Evolutionary conservation across 1,140 invertebrate species (phyloP), one percentile per base, ranked within the genome.

Genomic region (Stratiolaelaps scimitus): DNA sequence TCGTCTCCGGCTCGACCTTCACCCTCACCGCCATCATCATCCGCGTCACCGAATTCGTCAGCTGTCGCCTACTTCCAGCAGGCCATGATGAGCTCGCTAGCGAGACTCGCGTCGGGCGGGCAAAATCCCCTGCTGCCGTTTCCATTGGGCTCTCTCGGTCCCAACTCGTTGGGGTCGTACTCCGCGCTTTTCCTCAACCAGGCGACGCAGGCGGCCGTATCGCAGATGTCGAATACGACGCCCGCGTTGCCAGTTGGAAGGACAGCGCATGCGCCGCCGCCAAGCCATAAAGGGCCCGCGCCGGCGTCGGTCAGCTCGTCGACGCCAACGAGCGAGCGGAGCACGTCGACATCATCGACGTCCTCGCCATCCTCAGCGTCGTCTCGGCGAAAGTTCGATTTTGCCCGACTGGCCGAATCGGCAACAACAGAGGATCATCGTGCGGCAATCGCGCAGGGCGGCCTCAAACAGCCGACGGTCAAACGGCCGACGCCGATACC

Each of bases 331-430:
- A 34, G 34, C 34, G 34, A 40, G 10, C 34, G 34, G 5, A 40
- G 34, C 34, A 40, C 34, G 4, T 40, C 23, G 23, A 60, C 53
- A 2, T 29, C 53, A 23, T 60, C 53, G 26, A 29, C 23, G 53
- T 26, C 47, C 4, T 20, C 47, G 47, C 26, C 47, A 15, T 48
- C 47, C 5, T 48, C 47, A 28, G 26, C 53, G 17, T 34, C 26
- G 26, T 60, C 53, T 26, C 26, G 34, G 26, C 13, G 53, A 26
- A 70, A 71, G 53, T 74, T 74, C 60, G 73, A 74, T 60, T 74
- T 74, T 56, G 46, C 72, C 7, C 67, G 70, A 29, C 66, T 74
- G 10, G 73, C 73, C 10, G 71, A 73, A 56, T 74, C 73, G 0
- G 73, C 73, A 5, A 72, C 72, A 47, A 64, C 69, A 43, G 40